Evolutionary conservation across 2,888 invertebrate genomes (phyloP).

Genomic region (Apomyelois bistriatella): DNA sequence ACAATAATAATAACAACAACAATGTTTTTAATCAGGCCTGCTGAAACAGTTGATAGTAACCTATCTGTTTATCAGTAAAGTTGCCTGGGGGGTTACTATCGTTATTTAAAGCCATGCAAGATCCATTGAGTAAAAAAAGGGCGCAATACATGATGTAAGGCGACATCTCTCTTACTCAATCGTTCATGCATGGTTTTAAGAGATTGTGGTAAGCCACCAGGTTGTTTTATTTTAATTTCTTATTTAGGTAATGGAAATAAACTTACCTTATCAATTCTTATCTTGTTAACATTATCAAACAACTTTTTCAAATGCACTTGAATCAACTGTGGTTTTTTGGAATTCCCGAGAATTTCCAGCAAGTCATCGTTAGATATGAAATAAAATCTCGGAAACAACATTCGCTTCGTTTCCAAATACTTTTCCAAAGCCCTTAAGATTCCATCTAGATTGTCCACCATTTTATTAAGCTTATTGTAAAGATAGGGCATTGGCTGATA

Average conservation of each 20-base stretch:
- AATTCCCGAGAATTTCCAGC: conserved; percentile 91
- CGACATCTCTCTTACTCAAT: too few relatives aligned
- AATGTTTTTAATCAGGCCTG: too few relatives aligned
- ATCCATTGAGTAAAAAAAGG: too few relatives aligned
- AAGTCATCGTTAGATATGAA: conserved; percentile 84
- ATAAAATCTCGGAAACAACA: conserved; percentile 88
- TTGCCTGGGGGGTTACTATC: too few relatives aligned
- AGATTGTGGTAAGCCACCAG: too few relatives aligned
- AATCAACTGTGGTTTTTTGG: conserved; percentile 89
- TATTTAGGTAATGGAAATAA: background rate
- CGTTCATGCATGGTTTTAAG: too few relatives aligned
- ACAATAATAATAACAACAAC: too few relatives aligned
- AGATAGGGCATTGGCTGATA: conserved; percentile 81
- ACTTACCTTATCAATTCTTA: conserved; percentile 83
- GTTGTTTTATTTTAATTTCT: too few relatives aligned
- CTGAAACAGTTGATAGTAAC: too few relatives aligned
- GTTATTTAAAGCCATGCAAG: too few relatives aligned
- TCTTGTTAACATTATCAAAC: conserved; percentile 90
- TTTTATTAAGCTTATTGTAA: conserved; percentile 83
- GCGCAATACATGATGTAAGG: too few relatives aligned
- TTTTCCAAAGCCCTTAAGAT: conserved; percentile 91
- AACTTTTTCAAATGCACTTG: conserved; percentile 93
- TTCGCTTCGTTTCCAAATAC: conserved; percentile 93
- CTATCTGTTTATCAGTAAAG: too few relatives aligned
- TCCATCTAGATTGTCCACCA: conserved; percentile 87